These are phyloP conservation scores for Lasiurus cinereus DNA, from an alignment of 2,113 vertebrate genomes.

Conservation along the genomic window DNA sequence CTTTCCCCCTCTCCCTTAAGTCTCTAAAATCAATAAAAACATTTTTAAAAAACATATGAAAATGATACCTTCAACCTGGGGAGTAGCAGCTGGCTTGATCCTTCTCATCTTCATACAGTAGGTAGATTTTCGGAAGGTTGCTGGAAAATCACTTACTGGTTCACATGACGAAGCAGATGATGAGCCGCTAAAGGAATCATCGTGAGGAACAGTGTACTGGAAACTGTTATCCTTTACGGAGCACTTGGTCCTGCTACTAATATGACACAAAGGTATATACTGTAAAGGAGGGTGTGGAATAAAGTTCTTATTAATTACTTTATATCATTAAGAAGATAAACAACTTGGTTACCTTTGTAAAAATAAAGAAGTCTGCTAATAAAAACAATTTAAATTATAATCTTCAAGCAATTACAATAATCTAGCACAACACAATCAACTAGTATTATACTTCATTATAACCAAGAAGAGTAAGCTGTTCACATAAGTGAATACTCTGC, in stretches of 20 bases:
- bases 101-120: constrained; percentile 89
- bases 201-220: constrained; percentile 71
- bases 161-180: constrained; percentile 86
- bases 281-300: constrained; percentile 29
- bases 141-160: constrained; percentile 85
- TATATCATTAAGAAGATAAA: constrained; percentile 41
- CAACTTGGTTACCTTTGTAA: constrained; percentile 36
- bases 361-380: constrained; percentile 53
- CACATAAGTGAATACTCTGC: background rate
- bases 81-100: constrained; percentile 78
- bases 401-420: constrained; percentile 2
- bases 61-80: constrained; percentile 76
- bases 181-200: constrained; percentile 80
- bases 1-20: no score
- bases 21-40: no score
- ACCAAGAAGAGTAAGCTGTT: background rate
- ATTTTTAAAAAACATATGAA: no score
- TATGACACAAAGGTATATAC: constrained; percentile 37
- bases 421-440: constrained; percentile 15
- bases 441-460: background rate
- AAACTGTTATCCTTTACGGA: constrained; percentile 83
- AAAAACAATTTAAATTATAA: background rate
- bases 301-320: background rate
- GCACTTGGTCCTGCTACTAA: constrained; percentile 75
- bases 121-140: constrained; percentile 85